Percentiles rank a stretch among this genome's conserved stretches.
These are phyloP conservation scores for Elysia crispata DNA, from an alignment of 2,888 invertebrate genomes.

Conservation along the genomic window DNA sequence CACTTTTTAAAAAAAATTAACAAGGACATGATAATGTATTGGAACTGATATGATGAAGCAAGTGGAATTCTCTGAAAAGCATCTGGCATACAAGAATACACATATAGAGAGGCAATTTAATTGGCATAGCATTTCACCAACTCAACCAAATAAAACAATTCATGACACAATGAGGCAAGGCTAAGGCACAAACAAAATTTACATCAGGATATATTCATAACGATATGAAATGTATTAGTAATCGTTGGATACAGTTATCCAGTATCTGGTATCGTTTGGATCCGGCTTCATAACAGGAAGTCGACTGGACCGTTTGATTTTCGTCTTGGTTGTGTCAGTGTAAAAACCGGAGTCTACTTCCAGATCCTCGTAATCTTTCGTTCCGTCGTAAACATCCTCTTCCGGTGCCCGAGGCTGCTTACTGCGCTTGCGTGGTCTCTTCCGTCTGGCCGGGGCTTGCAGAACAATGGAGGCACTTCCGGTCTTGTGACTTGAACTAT, in stretches of 20 bases:
- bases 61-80: too few species aligned
- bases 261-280: conserved; percentile 40
- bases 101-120: too few species aligned
- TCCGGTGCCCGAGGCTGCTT: neutral
- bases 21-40: too few species aligned
- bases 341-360: conserved; percentile 40
- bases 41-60: too few species aligned
- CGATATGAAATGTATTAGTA: conserved; percentile 19
- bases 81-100: too few species aligned
- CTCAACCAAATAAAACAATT: too few species aligned
- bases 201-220: too few species aligned
- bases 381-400: conserved; percentile 38
- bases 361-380: conserved; percentile 26
- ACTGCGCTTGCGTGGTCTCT: neutral
- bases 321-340: conserved; percentile 30
- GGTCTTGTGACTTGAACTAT: neutral
- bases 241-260: conserved; percentile 34
- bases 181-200: too few species aligned
- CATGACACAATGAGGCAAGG: too few species aligned
- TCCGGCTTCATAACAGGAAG: conserved; percentile 28
- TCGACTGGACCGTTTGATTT: conserved; percentile 39
- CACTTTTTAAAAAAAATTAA: too few species aligned
- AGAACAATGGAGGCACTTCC: neutral
- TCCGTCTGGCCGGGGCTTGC: conserved; percentile 2
- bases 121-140: too few species aligned